Evolutionary conservation across 2,888 invertebrate genomes (phyloP).

Genomic region (Cryptops parisi): DNA sequence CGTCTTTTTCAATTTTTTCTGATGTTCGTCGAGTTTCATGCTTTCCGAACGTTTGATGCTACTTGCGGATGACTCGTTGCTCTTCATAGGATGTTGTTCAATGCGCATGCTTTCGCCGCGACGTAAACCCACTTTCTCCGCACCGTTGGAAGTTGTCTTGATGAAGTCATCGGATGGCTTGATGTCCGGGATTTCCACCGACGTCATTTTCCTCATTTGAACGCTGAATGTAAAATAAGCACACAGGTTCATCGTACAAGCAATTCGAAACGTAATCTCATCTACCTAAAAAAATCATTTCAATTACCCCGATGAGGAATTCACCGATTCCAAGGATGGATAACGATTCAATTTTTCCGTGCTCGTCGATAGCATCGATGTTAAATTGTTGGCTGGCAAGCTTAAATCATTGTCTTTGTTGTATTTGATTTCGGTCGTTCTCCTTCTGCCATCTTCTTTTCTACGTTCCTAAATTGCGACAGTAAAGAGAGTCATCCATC

Average conservation of each 20-base stretch:
- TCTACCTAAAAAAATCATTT: background rate
- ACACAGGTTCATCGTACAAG: too few species aligned
- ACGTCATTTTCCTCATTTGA: background rate
- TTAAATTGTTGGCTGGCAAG: conserved; percentile 11
- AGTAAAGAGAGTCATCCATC: too few species aligned
- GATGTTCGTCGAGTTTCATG: conserved; percentile 57
- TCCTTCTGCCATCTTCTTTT: conserved; percentile 53
- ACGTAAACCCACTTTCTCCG: background rate
- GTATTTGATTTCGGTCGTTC: conserved; percentile 38
- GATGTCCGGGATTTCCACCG: conserved; percentile 4
- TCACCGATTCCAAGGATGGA: conserved; percentile 4
- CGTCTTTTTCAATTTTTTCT: conserved; percentile 65
- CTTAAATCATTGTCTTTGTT: conserved; percentile 19
- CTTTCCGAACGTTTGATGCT: conserved; percentile 71
- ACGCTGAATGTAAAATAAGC: too few species aligned
- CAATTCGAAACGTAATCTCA: too few species aligned
- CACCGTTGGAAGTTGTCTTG: background rate
- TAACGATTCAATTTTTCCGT: background rate
- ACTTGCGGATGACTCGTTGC: conserved; percentile 18
- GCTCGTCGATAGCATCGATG: background rate
- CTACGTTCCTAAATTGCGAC: conserved; percentile 57
- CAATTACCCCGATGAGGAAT: conserved; percentile 11
- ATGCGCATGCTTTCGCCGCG: conserved; percentile 16
- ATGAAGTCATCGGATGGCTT: background rate
- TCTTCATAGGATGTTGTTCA: conserved; percentile 10